phyloP scores from a whole-genome alignment of 1,140 invertebrate genomes.

The Drosophila pallidifrons region DNA sequence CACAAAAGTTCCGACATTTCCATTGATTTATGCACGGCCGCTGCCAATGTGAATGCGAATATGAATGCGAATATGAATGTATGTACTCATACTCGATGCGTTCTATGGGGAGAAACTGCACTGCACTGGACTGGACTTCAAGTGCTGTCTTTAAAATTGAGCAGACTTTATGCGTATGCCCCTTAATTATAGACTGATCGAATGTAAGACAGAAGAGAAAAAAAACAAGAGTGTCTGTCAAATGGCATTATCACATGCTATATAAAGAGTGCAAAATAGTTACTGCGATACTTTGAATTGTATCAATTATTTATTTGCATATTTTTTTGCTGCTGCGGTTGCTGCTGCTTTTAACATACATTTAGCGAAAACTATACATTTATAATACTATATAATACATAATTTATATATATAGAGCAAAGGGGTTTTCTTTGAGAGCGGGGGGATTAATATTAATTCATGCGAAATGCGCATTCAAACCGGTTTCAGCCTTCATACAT shows the following conservation, averaged over 20 bases:
- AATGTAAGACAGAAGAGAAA: not conserved
- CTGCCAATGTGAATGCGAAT: conserved; percentile 11
- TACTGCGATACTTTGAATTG: not conserved
- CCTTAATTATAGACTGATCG: conserved; percentile 16
- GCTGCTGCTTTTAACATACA: no score
- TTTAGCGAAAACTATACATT: no score
- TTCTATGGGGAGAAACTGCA: conserved; percentile 19
- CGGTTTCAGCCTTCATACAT: conserved; percentile 5
- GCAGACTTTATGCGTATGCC: conserved; percentile 1
- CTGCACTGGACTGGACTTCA: no score
- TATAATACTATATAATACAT: not conserved
- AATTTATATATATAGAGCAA: not conserved
- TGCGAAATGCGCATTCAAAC: not conserved
- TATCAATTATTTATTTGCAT: not conserved
- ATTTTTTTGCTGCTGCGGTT: not conserved
- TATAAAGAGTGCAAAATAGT: not conserved
- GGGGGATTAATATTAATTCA: not conserved
- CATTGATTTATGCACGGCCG: conserved; percentile 55
- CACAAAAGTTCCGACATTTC: conserved; percentile 34
- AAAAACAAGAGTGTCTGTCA: conserved; percentile 1
- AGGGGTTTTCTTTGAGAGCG: not conserved
- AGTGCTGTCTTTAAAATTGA: not conserved
- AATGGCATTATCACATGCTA: conserved; percentile 3
- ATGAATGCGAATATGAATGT: conserved; percentile 8
- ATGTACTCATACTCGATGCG: not conserved